Evolutionary conservation across 2,888 invertebrate genomes (phyloP).

Genomic region (Campaea margaritaria): DNA sequence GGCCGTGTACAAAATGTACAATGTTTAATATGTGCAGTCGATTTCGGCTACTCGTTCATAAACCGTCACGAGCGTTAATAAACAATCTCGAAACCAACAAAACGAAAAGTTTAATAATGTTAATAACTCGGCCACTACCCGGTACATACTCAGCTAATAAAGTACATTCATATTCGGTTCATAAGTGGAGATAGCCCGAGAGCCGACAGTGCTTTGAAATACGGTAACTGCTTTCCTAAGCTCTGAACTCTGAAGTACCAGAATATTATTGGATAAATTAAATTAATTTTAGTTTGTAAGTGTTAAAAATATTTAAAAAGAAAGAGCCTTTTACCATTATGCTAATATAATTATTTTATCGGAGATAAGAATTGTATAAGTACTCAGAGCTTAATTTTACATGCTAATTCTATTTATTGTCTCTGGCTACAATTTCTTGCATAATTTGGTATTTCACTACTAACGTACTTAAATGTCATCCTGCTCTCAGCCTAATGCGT

Average conservation of each 20-base stretch:
- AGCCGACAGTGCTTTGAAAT: conserved; percentile 51
- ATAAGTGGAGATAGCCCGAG: conserved; percentile 39
- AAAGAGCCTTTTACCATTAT: too few relatives aligned
- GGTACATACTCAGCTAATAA: conserved; percentile 51
- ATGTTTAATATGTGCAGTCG: not conserved
- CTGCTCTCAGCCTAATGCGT: conserved; percentile 39
- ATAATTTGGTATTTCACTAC: too few relatives aligned
- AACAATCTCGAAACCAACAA: conserved; percentile 35
- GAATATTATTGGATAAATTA: too few relatives aligned
- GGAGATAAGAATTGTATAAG: too few relatives aligned
- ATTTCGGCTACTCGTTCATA: conserved; percentile 33
- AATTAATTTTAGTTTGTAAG: too few relatives aligned
- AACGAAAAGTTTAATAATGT: conserved; percentile 42
- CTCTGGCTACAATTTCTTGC: too few relatives aligned
- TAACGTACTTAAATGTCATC: not conserved
- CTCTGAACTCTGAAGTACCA: too few relatives aligned
- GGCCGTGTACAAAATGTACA: not conserved
- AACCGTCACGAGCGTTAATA: conserved; percentile 27
- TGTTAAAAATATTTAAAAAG: too few relatives aligned
- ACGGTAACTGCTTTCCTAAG: not conserved
- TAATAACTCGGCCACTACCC: conserved; percentile 60
- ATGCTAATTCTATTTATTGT: too few relatives aligned
- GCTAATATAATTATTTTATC: too few relatives aligned
- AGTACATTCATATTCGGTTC: conserved; percentile 36
- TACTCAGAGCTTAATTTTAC: too few relatives aligned